Percentiles rank a stretch among this genome's conserved stretches.
These are phyloP conservation scores for Eurytemora carolleeae DNA, from an alignment of 1,140 invertebrate species.

Conservation along the genomic window DNA sequence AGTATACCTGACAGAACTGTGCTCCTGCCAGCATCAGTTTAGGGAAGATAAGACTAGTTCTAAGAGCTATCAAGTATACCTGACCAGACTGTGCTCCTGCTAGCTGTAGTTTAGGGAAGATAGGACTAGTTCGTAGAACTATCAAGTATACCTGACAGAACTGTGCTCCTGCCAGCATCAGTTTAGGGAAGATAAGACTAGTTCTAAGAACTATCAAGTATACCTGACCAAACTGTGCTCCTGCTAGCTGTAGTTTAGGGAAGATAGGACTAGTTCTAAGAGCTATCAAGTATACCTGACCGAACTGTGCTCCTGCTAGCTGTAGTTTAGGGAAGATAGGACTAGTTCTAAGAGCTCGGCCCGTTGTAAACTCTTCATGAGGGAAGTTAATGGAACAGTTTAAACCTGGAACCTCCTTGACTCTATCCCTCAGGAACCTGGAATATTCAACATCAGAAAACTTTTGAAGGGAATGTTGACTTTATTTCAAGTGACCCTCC, in stretches of 20 bases:
- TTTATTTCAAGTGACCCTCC: no score
- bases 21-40: constrained; percentile 72
- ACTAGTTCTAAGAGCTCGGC: constrained; percentile 77
- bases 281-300: no score
- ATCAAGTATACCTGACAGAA: constrained; percentile 96
- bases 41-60: constrained; percentile 90
- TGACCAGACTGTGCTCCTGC: no score
- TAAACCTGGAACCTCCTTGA: constrained; percentile 68
- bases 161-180: constrained; percentile 76
- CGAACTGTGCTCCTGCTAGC: constrained; percentile 85
- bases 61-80: no score
- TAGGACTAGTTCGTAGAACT: no score
- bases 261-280: constrained; percentile 89
- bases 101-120: no score
- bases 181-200: constrained; percentile 83
- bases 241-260: constrained; percentile 66
- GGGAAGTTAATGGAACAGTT: constrained; percentile 67
- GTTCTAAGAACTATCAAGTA: constrained; percentile 83
- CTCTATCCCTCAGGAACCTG: constrained; percentile 70
- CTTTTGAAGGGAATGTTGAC: no score
- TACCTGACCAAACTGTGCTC: constrained; percentile 93
- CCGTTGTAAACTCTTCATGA: constrained; percentile 30
- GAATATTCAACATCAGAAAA: no score
- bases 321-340: constrained; percentile 81
- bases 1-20: constrained; percentile 93